A percentile compares a stretch with the other conserved stretches of the same genome.
phyloP scores from a whole-genome alignment of 2,113 vertebrate genomes.

The Ceyx margarethae region DNA sequence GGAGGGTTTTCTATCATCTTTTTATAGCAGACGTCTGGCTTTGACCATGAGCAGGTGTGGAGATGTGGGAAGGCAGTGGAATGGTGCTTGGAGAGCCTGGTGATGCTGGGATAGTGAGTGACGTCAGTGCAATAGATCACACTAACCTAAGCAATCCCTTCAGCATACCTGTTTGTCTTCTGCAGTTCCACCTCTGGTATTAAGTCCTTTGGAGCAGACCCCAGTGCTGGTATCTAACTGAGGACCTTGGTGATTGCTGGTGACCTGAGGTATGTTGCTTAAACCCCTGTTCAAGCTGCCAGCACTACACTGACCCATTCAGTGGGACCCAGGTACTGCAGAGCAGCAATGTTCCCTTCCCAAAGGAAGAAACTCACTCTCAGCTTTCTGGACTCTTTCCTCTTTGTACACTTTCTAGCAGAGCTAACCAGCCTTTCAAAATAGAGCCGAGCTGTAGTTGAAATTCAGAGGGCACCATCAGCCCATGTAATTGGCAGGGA shows the following conservation, averaged over 20 bases:
- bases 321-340: neutral
- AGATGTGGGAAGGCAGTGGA: neutral
- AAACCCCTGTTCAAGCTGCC: accelerated
- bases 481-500: slow-evolving; percentile 28
- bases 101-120: too few relatives aligned
- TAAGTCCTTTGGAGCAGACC: neutral
- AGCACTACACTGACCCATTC: accelerated
- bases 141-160: accelerated
- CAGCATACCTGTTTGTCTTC: neutral
- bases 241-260: neutral
- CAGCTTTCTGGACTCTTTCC: neutral
- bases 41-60: neutral
- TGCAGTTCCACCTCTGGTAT: neutral
- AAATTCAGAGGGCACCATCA: slow-evolving; percentile 43
- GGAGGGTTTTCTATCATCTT: neutral
- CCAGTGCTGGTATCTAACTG: neutral
- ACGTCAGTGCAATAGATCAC: accelerated
- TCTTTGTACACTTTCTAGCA: neutral
- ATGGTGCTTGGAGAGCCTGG: neutral
- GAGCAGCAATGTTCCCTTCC: neutral
- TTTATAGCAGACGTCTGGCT: slow-evolving; percentile 4
- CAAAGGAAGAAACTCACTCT: neutral
- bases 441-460: neutral
- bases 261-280: neutral
- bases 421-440: neutral